A percentile compares a stretch with the other conserved stretches of the same genome.
These are phyloP conservation scores for Karalla daura DNA, from an alignment of 2,797 vertebrate genomes.

Conservation along the genomic window DNA sequence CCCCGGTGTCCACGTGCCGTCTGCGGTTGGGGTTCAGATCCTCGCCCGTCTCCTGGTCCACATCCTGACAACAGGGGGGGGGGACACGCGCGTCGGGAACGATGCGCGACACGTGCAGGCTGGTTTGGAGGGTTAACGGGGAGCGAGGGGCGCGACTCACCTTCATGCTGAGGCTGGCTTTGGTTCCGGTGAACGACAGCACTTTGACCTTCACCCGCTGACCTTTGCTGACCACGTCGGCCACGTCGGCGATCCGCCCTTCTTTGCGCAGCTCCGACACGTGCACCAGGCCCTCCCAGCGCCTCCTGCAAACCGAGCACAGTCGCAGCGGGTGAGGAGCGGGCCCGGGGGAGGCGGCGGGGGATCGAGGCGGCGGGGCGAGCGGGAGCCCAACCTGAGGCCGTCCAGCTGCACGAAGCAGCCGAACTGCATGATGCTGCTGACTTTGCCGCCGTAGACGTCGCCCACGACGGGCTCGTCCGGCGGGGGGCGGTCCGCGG, in stretches of 20 bases:
- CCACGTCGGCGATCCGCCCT: slow-evolving; percentile 92
- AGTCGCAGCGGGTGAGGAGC: neutral
- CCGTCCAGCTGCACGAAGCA: slow-evolving; percentile 96
- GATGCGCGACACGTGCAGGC: too few relatives aligned
- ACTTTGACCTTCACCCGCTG: slow-evolving; percentile 95
- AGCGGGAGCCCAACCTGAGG: slow-evolving; percentile 88
- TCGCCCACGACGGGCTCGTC: slow-evolving; percentile 92
- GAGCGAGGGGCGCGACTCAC: too few relatives aligned
- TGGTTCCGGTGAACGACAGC: slow-evolving; percentile 93
- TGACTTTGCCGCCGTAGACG: slow-evolving; percentile 93
- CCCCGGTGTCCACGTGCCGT: slow-evolving; percentile 84
- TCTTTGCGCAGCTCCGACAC: slow-evolving; percentile 93
- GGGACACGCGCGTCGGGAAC: neutral
- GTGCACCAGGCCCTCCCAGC: slow-evolving; percentile 95
- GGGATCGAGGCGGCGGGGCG: fast-evolving
- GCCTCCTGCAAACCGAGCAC: slow-evolving; percentile 89
- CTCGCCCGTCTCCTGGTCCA: slow-evolving; percentile 93
- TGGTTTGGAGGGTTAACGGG: too few relatives aligned
- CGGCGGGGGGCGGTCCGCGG: slow-evolving; percentile 86
- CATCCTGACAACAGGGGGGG: slow-evolving; percentile 81
- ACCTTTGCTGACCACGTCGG: slow-evolving; percentile 93
- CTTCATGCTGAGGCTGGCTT: slow-evolving; percentile 97
- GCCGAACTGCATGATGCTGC: slow-evolving; percentile 96
- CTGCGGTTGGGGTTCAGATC: slow-evolving; percentile 93
- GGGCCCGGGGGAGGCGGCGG: neutral